Evolutionary conservation across 1,140 invertebrate genomes (phyloP).

Genomic region (Drosophila lowei): DNA sequence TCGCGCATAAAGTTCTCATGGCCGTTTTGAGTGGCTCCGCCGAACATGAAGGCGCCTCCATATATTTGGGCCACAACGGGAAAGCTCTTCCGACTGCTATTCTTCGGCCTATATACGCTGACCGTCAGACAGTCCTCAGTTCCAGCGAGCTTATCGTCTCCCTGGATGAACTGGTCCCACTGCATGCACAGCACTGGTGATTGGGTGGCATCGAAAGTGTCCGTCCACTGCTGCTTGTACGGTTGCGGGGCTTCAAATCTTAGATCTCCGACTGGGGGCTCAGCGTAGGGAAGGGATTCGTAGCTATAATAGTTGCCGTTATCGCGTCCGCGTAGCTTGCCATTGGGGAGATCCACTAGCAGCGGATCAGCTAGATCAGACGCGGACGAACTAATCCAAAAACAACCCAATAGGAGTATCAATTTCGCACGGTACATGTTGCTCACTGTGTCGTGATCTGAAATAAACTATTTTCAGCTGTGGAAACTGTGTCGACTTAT

Average conservation of each 20-base stretch:
- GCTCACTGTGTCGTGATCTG: conserved; percentile 15
- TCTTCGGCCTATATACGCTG: conserved; percentile 78
- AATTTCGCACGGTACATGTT: conserved; percentile 25
- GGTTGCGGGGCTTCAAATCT: conserved; percentile 75
- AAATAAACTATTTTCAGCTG: conserved; percentile 24
- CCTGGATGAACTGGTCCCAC: conserved; percentile 52
- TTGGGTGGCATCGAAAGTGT: conserved; percentile 43
- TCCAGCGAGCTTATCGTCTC: conserved; percentile 42
- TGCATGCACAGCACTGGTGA: conserved; percentile 50
- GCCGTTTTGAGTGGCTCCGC: conserved; percentile 83
- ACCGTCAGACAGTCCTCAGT: conserved; percentile 81
- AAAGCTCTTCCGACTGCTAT: conserved; percentile 22
- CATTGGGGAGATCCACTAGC: conserved; percentile 68
- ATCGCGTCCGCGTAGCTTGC: conserved; percentile 84
- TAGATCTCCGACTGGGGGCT: conserved; percentile 83
- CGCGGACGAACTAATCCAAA: conserved; percentile 17
- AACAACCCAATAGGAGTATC: conserved; percentile 10
- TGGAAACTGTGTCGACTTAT: conserved; percentile 15
- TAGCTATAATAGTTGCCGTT: conserved; percentile 83
- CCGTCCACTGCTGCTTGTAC: conserved; percentile 36
- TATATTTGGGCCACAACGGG: conserved; percentile 84
- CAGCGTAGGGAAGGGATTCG: conserved; percentile 84
- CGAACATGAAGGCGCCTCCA: conserved; percentile 84
- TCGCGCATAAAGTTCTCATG: conserved; percentile 85
- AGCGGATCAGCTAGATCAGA: conserved; percentile 20